These are phyloP conservation scores for Rotaria macrura DNA, from an alignment of 2,888 invertebrate genomes.

Conservation along the genomic window DNA sequence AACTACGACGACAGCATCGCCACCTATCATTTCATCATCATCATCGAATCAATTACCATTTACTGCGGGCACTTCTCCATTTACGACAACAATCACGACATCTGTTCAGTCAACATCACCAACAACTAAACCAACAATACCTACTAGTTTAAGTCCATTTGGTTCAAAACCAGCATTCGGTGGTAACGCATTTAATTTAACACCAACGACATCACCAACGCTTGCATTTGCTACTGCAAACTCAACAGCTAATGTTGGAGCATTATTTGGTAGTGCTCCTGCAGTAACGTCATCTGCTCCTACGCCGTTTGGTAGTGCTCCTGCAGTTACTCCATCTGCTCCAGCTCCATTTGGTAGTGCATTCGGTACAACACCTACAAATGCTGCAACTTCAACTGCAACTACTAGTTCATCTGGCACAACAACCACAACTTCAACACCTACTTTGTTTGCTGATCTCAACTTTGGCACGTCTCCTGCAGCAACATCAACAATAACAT, in stretches of 20 bases:
- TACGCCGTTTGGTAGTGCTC: not conserved
- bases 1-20: too few relatives aligned
- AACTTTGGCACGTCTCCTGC: too few relatives aligned
- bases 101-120: not conserved
- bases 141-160: not conserved
- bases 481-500: not conserved
- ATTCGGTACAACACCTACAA: not conserved
- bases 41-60: not conserved
- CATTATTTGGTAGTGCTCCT: not conserved
- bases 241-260: too few relatives aligned
- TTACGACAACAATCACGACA: not conserved
- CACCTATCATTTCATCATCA: too few relatives aligned
- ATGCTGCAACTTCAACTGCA: not conserved
- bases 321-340: not conserved
- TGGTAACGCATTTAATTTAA: not conserved
- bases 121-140: not conserved
- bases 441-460: too few relatives aligned
- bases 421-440: too few relatives aligned
- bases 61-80: not conserved
- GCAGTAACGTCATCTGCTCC: not conserved
- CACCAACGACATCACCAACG: not conserved
- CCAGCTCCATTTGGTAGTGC: not conserved
- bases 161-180: not conserved
- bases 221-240: not conserved
- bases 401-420: too few relatives aligned